Evolutionary conservation across 2,113 vertebrate species (phyloP), one percentile per base, ranked within the genome.

Genomic region (Pseudopipra pipra): DNA sequence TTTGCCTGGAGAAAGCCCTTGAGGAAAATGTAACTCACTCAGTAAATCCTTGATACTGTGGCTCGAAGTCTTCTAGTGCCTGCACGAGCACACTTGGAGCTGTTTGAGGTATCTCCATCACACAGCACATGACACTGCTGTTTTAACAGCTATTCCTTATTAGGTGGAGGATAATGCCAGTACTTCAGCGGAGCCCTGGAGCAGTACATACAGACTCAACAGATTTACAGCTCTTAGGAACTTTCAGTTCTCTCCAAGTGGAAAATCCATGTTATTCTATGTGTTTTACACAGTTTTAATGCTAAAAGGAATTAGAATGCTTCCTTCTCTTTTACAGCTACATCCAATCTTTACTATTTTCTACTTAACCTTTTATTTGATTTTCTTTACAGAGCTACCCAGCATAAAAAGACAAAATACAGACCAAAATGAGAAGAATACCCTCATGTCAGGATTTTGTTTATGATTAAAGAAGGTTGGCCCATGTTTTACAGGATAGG

Each of bases 181-280:
- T 25, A 24, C 75, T 76, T 85, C 47, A 7, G 55, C 59, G 55
- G 20, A 87, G 75, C 82, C 78, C 71, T 67, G 61, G 37, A 77
- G 83, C 56, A 21, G 24, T 6, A n/a, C 22, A 17, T 35, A 46
- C 21, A 62, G 46, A 85, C 75, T 27, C 23, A 5, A 61, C 46
- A 22, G 21, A 95, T 82, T 93, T 87, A 76, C 89, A 83, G 71
- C 70, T 76, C 51, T 87, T 51, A 47, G 59, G 72, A 96, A 71
- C 79, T 61, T 56, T 41, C 43, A 74, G 79, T 77, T 87, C 49
- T 6, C 12, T 95, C 43, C 71, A 83, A 91, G 59, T 81, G 85
- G 88, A 94, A 97, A 94, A 92, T 39, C 47, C 30, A 49, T 68
- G 85, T 83, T 96, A 71, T 83, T 86, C 47, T 84, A 49, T 82